Conservation (phyloP, 2,113 vertebrate species). For the Thomomys bottae region DNA sequence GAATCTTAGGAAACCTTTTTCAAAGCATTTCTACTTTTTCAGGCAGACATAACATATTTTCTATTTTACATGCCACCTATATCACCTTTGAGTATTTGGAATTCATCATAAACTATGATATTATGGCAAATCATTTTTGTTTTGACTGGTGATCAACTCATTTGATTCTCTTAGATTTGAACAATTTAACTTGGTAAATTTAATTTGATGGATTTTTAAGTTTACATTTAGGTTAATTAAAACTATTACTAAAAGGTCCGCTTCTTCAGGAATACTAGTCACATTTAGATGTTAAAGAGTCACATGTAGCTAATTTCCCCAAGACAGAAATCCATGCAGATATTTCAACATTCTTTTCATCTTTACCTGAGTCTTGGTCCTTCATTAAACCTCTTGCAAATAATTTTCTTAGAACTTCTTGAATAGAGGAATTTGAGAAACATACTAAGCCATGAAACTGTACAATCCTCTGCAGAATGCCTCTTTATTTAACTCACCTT, state of each 20-base stretch:
- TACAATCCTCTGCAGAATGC: neutral
- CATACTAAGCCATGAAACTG: neutral
- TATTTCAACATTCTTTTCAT: neutral
- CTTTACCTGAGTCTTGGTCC: neutral
- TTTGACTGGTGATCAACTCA: conserved; percentile 1
- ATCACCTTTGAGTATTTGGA: neutral
- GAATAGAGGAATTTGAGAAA: neutral
- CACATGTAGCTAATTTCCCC: neutral
- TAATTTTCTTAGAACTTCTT: neutral
- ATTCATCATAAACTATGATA: neutral
- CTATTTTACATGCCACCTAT: neutral
- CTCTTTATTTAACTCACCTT: too few relatives aligned
- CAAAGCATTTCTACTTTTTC: neutral
- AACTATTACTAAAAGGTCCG: neutral
- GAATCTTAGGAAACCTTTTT: conserved; percentile 14
- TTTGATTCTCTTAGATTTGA: neutral
- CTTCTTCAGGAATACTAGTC: neutral
- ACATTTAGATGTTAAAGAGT: neutral
- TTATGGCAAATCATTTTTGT: neutral
- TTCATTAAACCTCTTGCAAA: neutral
- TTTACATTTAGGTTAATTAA: conserved; percentile 20
- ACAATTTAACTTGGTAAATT: neutral
- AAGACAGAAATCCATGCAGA: neutral
- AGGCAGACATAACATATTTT: neutral
- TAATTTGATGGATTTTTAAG: neutral